A percentile compares a stretch with the other conserved stretches of the same genome.
Conservation (phyloP, 2,797 vertebrate genomes). For the Eutrigla gurnardus region DNA sequence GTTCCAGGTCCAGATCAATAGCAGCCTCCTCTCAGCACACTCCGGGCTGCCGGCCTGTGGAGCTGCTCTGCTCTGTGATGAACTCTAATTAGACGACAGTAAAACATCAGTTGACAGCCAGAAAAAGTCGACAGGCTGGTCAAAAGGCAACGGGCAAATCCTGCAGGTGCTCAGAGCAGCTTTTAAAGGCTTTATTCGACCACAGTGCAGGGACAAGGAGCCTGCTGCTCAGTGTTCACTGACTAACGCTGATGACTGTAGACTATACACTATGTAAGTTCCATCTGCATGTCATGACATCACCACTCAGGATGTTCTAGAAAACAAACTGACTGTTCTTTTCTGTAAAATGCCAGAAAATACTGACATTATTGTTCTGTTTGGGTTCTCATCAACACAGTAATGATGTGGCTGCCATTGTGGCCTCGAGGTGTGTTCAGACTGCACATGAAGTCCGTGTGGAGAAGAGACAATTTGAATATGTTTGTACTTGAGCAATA, state of each 20-base stretch:
- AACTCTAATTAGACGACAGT: constrained; percentile 27
- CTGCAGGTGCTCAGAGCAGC: neutral
- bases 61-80: constrained; percentile 15
- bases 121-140: neutral
- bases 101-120: constrained; percentile 8
- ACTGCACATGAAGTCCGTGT: too few relatives aligned
- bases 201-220: neutral
- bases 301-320: too few relatives aligned
- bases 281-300: too few relatives aligned
- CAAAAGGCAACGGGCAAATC: constrained; percentile 4
- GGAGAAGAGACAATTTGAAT: too few relatives aligned
- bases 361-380: too few relatives aligned
- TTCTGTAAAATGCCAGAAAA: too few relatives aligned
- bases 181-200: neutral
- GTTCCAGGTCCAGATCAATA: neutral
- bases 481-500: too few relatives aligned
- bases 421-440: too few relatives aligned
- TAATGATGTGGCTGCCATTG: too few relatives aligned
- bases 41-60: neutral
- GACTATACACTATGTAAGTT: neutral
- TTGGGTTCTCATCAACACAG: too few relatives aligned
- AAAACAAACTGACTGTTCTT: too few relatives aligned
- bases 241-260: neutral
- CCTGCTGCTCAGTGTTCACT: neutral
- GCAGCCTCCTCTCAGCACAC: constrained; percentile 10